Percentiles rank a stretch among this genome's conserved stretches.
Conservation (phyloP, 2,888 invertebrate genomes). For the Brenthis daphne region DNA sequence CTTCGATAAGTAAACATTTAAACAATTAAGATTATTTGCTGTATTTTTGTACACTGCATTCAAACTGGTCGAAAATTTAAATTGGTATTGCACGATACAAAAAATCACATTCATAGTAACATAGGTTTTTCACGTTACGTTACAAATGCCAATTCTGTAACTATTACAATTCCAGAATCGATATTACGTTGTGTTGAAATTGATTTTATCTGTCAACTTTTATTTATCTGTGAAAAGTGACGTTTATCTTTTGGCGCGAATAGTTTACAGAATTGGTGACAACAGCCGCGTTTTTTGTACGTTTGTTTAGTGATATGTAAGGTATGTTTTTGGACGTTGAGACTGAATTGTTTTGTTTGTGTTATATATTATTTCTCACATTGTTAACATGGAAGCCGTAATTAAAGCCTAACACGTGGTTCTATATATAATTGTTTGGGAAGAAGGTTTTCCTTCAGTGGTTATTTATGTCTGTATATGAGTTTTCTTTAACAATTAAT, state of each 20-base stretch:
- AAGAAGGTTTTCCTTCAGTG: slow-evolving; percentile 44
- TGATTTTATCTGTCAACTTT: slow-evolving; percentile 28
- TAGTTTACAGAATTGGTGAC: slow-evolving; percentile 43
- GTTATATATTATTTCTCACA: slow-evolving; percentile 78
- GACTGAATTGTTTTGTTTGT: slow-evolving; percentile 82
- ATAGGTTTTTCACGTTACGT: slow-evolving; percentile 26
- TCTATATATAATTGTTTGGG: slow-evolving; percentile 33
- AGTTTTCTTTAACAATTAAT: slow-evolving; percentile 65
- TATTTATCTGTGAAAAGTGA: slow-evolving; percentile 31
- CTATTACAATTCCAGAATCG: slow-evolving; percentile 27
- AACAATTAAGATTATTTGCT: slow-evolving; percentile 60
- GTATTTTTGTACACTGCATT: slow-evolving; percentile 70
- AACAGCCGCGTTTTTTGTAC: slow-evolving; percentile 41
- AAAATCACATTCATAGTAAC: slow-evolving; percentile 23
- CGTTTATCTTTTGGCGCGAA: slow-evolving; percentile 32
- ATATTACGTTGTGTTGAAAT: slow-evolving; percentile 23
- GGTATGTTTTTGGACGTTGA: slow-evolving; percentile 75
- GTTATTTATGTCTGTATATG: slow-evolving; percentile 81
- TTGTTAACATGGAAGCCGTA: slow-evolving; percentile 62
- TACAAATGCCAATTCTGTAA: slow-evolving; percentile 39
- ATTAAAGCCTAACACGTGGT: slow-evolving; percentile 40
- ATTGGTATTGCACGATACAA: slow-evolving; percentile 30
- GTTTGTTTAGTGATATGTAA: slow-evolving; percentile 67
- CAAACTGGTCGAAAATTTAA: slow-evolving; percentile 26
- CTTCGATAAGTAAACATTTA: slow-evolving; percentile 50